These are phyloP conservation scores for Corvus moneduloides DNA, from an alignment of 2,113 vertebrate species.

Conservation along the genomic window DNA sequence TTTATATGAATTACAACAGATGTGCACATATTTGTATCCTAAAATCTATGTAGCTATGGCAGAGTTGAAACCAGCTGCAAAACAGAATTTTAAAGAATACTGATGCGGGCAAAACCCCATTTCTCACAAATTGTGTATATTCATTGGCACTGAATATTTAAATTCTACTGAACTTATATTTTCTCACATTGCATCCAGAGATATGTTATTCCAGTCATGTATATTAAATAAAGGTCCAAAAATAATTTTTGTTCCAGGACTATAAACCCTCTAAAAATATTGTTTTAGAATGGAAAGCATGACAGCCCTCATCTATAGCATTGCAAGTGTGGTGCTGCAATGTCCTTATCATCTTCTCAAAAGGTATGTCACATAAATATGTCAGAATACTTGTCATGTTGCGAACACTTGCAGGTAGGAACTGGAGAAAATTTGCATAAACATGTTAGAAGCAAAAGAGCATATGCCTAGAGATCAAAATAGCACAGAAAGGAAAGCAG, in stretches of 20 bases:
- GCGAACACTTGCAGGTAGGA: constrained; percentile 42
- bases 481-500: background rate
- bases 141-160: background rate
- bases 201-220: background rate
- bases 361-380: constrained; percentile 54
- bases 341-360: constrained; percentile 21
- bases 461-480: background rate
- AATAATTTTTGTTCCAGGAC: background rate
- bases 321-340: background rate
- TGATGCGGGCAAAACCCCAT: background rate
- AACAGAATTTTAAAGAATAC: background rate
- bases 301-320: background rate
- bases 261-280: background rate
- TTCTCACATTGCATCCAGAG: background rate
- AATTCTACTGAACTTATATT: background rate
- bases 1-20: background rate
- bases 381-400: constrained; percentile 46
- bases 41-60: background rate
- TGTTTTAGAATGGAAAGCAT: background rate
- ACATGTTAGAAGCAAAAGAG: background rate
- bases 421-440: constrained; percentile 58
- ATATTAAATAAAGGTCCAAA: constrained; percentile 8
- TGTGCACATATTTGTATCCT: background rate
- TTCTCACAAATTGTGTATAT: background rate
- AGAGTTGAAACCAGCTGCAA: background rate